Evolutionary conservation across 2,888 invertebrate species (phyloP).

Genomic region (Iphiclides podalirius): DNA sequence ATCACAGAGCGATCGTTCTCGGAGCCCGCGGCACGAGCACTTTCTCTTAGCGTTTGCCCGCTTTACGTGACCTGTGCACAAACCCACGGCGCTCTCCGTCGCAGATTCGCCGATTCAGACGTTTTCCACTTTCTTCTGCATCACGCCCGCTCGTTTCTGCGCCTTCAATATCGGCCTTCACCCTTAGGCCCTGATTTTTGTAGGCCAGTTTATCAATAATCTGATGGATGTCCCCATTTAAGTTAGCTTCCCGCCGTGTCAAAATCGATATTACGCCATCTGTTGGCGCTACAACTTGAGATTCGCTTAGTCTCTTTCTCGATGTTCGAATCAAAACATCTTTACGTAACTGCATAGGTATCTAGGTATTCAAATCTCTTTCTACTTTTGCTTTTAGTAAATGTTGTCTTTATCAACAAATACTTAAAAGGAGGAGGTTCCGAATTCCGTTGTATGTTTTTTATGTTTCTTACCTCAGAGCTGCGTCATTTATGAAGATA

Average conservation of each 20-base stretch:
- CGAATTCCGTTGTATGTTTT: too few species aligned
- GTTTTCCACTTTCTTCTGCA: conserved; percentile 8
- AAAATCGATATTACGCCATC: not conserved
- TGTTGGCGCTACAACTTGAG: not conserved
- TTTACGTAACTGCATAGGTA: not conserved
- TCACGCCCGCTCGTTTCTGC: not conserved
- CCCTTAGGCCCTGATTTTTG: not conserved
- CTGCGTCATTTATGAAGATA: too few species aligned
- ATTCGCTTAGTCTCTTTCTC: too few species aligned
- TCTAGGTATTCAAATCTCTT: too few species aligned
- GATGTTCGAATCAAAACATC: not conserved
- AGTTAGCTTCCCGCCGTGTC: too few species aligned
- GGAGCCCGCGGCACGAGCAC: not conserved
- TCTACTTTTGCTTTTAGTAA: too few species aligned
- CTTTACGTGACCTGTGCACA: conserved; percentile 18
- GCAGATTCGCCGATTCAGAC: conserved; percentile 5
- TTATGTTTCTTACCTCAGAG: too few species aligned
- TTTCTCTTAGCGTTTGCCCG: conserved; percentile 12
- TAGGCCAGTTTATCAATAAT: too few species aligned
- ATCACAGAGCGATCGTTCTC: not conserved
- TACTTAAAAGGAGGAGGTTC: too few species aligned
- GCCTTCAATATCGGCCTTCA: not conserved
- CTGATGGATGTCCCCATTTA: too few species aligned
- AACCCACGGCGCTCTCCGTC: conserved; percentile 2
- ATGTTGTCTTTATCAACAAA: too few species aligned